These are phyloP conservation scores for Sinocyclocheilus maitianheensis DNA, from an alignment of 2,113 vertebrate genomes.

Conservation along the genomic window DNA sequence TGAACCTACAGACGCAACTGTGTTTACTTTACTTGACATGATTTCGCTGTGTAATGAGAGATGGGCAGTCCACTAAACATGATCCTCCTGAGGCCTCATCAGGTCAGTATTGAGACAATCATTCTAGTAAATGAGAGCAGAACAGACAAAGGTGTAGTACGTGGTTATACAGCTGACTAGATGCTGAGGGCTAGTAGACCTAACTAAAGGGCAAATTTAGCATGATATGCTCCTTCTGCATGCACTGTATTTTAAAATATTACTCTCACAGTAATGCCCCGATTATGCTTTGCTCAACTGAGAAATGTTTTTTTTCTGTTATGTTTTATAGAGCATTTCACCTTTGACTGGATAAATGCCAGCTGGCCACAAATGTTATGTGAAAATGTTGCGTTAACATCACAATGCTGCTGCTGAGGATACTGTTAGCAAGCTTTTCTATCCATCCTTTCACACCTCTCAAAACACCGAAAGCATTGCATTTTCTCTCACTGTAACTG, in stretches of 20 bases:
- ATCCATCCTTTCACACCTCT: not conserved
- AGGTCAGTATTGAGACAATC: slow-evolving; percentile 51
- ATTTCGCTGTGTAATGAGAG: slow-evolving; percentile 52
- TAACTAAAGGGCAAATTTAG: slow-evolving; percentile 66
- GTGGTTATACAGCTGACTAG: slow-evolving; percentile 36
- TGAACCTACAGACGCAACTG: not conserved
- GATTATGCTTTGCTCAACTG: slow-evolving; percentile 34
- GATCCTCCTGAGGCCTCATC: slow-evolving; percentile 61
- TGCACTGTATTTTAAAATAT: slow-evolving; percentile 63
- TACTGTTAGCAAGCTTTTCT: not conserved
- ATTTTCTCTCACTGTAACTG: not conserved
- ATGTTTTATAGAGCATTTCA: slow-evolving; percentile 16
- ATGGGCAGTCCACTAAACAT: slow-evolving; percentile 5
- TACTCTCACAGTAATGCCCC: slow-evolving; percentile 46
- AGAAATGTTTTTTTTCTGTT: not conserved
- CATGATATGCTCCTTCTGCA: slow-evolving; percentile 63
- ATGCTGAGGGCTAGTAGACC: slow-evolving; percentile 46
- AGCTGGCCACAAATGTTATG: slow-evolving; percentile 1
- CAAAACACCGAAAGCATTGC: not conserved
- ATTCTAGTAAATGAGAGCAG: slow-evolving; percentile 36
- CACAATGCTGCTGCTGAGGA: not conserved
- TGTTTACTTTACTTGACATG: not conserved
- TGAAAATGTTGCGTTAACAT: slow-evolving; percentile 5
- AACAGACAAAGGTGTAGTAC: not conserved
- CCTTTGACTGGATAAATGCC: slow-evolving; percentile 18